Evolutionary conservation across 2,797 vertebrate genomes (phyloP).

Genomic region (Bovichtus variegatus): DNA sequence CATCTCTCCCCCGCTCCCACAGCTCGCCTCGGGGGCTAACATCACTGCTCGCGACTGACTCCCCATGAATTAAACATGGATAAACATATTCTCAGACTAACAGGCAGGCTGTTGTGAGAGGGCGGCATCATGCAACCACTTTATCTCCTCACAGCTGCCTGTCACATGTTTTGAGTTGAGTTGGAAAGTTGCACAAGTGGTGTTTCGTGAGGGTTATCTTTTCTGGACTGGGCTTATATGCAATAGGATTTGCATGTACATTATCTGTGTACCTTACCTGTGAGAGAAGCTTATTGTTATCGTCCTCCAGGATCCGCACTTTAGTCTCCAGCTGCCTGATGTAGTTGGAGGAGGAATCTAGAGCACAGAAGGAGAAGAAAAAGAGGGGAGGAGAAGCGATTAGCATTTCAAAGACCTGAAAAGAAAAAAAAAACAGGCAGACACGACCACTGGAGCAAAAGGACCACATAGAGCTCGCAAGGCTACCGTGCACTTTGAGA

Average conservation of each 20-base stretch:
- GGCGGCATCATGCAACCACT: conserved; percentile 30
- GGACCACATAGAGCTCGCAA: conserved; percentile 47
- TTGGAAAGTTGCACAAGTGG: conserved; percentile 19
- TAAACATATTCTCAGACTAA: conserved; percentile 68
- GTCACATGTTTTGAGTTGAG: conserved; percentile 19
- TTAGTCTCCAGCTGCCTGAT: conserved; percentile 95
- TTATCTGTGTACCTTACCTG: conserved; percentile 85
- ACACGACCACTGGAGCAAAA: conserved; percentile 51
- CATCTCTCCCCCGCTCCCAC: conserved; percentile 54
- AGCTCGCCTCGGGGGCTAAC: conserved; percentile 65
- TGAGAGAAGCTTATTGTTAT: conserved; percentile 91
- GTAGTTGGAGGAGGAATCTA: conserved; percentile 94
- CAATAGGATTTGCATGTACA: neutral
- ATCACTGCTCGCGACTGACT: conserved; percentile 58
- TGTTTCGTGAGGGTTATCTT: neutral
- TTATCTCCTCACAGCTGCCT: conserved; percentile 39
- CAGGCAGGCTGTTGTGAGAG: conserved; percentile 48
- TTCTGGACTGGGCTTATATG: neutral
- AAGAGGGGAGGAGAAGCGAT: conserved; percentile 54
- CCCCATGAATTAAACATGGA: conserved; percentile 79
- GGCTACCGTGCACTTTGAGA: conserved; percentile 38
- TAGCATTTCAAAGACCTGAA: conserved; percentile 78
- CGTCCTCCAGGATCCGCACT: conserved; percentile 93
- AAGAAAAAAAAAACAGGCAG: conserved; percentile 39
- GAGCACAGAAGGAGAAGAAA: conserved; percentile 56